Evolutionary conservation across 2,888 invertebrate genomes (phyloP), one percentile per base, ranked within the genome.

Genomic region (Hyposoter dolosus): DNA sequence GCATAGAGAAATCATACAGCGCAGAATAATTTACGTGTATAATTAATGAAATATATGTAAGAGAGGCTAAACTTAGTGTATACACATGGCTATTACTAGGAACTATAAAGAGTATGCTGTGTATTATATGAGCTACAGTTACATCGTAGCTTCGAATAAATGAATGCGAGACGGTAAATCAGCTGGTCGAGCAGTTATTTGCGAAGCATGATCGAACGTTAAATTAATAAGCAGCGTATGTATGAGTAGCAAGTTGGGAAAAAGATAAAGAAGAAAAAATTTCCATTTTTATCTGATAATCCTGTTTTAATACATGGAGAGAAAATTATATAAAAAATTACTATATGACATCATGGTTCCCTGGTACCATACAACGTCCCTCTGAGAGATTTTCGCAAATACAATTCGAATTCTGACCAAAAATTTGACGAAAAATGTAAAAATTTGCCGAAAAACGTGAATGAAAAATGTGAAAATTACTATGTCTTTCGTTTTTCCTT

Each of bases 151-250:
- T 60, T 71, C 40, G 50, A 72, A 91, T 83, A 92, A 92, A 28
- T 93, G 92, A 84, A 98, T 95, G 66, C 96, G 95, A 23, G 95
- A 95, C 56, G 98, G 95, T 45, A 97, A 94, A 28, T 95, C 94
- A 2, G 95, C 94, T 85, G 98, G 94, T 89, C 96, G 95, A 66
- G 97, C 97, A 0, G 98, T 97, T 81, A 74, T 50, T 28, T 32
- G 66, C 50, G 63, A 74, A 74, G 40, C 43, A 66, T 19, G 74
- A 6, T 74, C 72, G 72, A 69, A 63, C 47, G 75, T 69, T 76
- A 45, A 60, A 82, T 76, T 76, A 56, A 82, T 65, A 72, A 80
- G 66, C 12, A n/a, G 60, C 17, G 15, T 32, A 65, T 47, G 47
- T 12, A 10, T 45, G 28, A 50, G 66, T 56, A 56, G 9, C 45